phyloP scores from a whole-genome alignment of 1,140 invertebrate genomes.

The Drosophila micromelanica region DNA sequence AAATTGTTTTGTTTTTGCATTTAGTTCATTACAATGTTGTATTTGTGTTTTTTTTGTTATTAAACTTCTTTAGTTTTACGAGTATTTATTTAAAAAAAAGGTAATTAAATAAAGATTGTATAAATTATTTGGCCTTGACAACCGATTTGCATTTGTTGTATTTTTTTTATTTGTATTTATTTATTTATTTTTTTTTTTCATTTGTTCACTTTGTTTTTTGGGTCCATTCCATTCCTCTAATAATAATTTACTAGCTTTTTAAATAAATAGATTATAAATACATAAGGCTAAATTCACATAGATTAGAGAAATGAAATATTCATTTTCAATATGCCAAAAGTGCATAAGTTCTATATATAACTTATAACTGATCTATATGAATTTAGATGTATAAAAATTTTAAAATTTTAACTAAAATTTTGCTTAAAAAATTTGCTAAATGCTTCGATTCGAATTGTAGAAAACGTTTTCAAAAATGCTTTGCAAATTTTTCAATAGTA shows the following conservation, averaged over 20 bases:
- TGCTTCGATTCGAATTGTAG: slow-evolving; percentile 10
- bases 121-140: slow-evolving; percentile 57
- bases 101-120: slow-evolving; percentile 46
- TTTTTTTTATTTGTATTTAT: background rate
- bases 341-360: slow-evolving; percentile 15
- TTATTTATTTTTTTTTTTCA: background rate
- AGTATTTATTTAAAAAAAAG: slow-evolving; percentile 43
- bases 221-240: slow-evolving; percentile 41
- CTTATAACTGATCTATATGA: slow-evolving; percentile 44
- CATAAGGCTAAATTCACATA: slow-evolving; percentile 43
- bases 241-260: slow-evolving; percentile 49
- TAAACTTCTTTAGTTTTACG: slow-evolving; percentile 42
- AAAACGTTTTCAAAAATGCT: background rate
- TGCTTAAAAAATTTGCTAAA: slow-evolving; percentile 29
- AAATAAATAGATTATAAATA: slow-evolving; percentile 37
- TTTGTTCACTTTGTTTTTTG: background rate
- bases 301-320: slow-evolving; percentile 28
- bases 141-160: slow-evolving; percentile 53
- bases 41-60: slow-evolving; percentile 3
- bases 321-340: slow-evolving; percentile 9
- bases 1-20: slow-evolving; percentile 36
- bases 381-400: slow-evolving; percentile 29
- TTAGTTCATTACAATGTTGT: slow-evolving; percentile 42
- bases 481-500: slow-evolving; percentile 2
- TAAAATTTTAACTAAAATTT: slow-evolving; percentile 34